These are phyloP conservation scores for Calidris pygmaea DNA, from an alignment of 2,113 vertebrate species.

Conservation along the genomic window DNA sequence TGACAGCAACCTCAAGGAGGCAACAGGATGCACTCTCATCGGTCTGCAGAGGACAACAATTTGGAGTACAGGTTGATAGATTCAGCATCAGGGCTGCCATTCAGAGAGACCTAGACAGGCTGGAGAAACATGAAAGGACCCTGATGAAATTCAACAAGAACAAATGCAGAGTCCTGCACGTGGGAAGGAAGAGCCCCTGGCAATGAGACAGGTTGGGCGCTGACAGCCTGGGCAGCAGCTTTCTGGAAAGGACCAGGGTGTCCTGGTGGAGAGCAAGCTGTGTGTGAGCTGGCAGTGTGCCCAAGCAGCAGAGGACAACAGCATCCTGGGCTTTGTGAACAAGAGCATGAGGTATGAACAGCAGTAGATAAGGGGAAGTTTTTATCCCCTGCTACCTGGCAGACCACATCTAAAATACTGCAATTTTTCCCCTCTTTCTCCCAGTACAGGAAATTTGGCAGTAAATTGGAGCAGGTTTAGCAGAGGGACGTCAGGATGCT, in stretches of 20 bases:
- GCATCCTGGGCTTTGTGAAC: not conserved
- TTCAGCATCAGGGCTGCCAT: not conserved
- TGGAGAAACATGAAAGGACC: not conserved
- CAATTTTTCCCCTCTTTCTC: not conserved
- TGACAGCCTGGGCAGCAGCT: not conserved
- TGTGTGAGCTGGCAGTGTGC: not conserved
- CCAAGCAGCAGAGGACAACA: not conserved
- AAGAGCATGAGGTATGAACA: not conserved
- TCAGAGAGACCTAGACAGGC: not conserved
- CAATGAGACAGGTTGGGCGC: not conserved
- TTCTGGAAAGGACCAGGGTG: not conserved
- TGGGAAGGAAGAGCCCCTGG: not conserved
- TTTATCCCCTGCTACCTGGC: not conserved
- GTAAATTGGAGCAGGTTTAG: not conserved
- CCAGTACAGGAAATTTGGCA: rapidly evolving
- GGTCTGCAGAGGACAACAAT: not conserved
- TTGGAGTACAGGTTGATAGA: not conserved
- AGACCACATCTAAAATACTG: not conserved
- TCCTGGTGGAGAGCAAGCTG: not conserved
- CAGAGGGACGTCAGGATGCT: not conserved
- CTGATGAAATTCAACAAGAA: not conserved
- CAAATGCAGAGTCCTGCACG: not conserved
- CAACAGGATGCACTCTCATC: not conserved
- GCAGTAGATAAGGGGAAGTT: not conserved
- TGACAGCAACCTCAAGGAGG: not conserved